Evolutionary conservation across 2,797 vertebrate species (phyloP), one percentile per base, ranked within the genome.

Genomic region (Momotus momota): DNA sequence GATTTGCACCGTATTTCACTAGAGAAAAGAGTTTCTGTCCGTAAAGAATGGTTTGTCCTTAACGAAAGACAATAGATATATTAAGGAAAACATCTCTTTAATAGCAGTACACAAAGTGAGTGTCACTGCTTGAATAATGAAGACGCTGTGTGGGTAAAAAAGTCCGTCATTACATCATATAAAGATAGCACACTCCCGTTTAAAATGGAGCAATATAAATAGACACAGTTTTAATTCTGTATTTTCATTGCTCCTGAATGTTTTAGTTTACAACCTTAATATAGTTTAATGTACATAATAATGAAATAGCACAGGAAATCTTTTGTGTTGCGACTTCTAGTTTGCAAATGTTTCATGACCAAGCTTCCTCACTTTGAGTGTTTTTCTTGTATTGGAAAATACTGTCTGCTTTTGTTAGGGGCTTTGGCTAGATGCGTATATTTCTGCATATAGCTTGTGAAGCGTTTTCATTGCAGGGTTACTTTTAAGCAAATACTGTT

Each of bases 261-360:
- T 57, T 79, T 91, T 78, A 49, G 46, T 95, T 94, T 81, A 75
- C 40, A 79, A 52, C 83, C 45, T 81, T 81, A 94, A 84, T 96
- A n/a, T 64, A 55, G 7, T 55, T 86, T 86, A 60, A 57, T 48
- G 20, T 73, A 22, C 55, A 21, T 88, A 48, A 46, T 81, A 81
- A 65, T 93, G 33, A 86, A 83, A 58, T 83, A 52, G 10, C 49
- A 45, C 21, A 64, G 46, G 33, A 92, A 52, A 52, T 86, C 1
- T 74, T 92, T 60, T 67, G 70, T 61, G 14, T 86, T 92, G 21
- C 40, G 69, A 62, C 31, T 58, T 75, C 2, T 62, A 6, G 62
- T 89, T 80, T 89, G 31, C 60, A 62, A 71, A 33, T 62, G 7
- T 77, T 81, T 69, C 19, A 25, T 69, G 82, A 26, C 65, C 79